These are phyloP conservation scores for Vanessa tameamea DNA, from an alignment of 1,140 invertebrate genomes.

Conservation along the genomic window DNA sequence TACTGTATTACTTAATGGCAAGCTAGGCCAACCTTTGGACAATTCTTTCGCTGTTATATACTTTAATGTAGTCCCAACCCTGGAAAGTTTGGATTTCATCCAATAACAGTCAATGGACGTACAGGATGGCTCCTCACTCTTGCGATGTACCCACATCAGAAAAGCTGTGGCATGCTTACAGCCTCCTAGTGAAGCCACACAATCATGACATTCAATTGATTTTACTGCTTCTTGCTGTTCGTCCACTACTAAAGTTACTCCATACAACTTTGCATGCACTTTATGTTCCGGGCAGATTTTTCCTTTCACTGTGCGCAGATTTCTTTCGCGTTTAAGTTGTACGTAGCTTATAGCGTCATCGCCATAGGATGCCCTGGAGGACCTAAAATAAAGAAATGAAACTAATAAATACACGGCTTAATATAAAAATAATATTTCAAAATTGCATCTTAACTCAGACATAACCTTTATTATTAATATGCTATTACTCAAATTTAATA, in stretches of 20 bases:
- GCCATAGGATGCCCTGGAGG: slow-evolving; percentile 31
- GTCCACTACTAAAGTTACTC: slow-evolving; percentile 36
- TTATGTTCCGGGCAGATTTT: slow-evolving; percentile 64
- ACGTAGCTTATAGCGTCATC: slow-evolving; percentile 41
- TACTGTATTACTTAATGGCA: slow-evolving; percentile 39
- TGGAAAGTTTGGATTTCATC: slow-evolving; percentile 46
- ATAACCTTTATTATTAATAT: no score
- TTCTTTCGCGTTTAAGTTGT: slow-evolving; percentile 29
- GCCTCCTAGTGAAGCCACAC: slow-evolving; percentile 51
- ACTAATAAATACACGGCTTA: no score
- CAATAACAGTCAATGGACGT: slow-evolving; percentile 65
- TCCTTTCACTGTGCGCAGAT: slow-evolving; percentile 27
- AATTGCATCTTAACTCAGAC: no score
- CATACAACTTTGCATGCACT: slow-evolving; percentile 51
- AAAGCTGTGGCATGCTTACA: slow-evolving; percentile 65
- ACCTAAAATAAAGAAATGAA: slow-evolving; percentile 24
- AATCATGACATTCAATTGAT: slow-evolving; percentile 50
- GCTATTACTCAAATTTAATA: no score
- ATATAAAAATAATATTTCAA: no score
- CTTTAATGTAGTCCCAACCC: slow-evolving; percentile 32
- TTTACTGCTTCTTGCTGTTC: slow-evolving; percentile 7
- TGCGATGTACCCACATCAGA: slow-evolving; percentile 47
- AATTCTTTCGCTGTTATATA: slow-evolving; percentile 31
- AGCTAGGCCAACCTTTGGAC: slow-evolving; percentile 29
- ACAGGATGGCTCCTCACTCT: slow-evolving; percentile 63